phyloP scores from a whole-genome alignment of 2,113 vertebrate genomes.

The Leucosticte australis region DNA sequence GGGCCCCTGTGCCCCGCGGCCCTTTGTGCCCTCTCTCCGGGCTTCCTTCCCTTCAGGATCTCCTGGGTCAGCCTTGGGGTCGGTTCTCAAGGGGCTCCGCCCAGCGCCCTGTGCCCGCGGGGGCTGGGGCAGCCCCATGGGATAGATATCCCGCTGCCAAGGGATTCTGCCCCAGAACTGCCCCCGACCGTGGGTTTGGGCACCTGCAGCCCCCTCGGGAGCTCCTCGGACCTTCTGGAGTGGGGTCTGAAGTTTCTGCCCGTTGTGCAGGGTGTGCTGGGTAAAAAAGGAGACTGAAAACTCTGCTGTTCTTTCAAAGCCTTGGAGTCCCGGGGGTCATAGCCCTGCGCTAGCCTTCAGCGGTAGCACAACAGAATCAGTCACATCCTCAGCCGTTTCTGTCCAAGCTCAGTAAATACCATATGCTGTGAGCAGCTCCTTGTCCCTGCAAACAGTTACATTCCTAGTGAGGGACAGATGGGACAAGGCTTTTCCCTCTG shows the following conservation, averaged over 20 bases:
- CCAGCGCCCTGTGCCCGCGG: accelerated
- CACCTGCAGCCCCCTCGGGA: background rate
- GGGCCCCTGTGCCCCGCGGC: background rate
- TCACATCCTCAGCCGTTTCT: accelerated
- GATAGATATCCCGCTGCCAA: accelerated
- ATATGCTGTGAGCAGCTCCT: background rate
- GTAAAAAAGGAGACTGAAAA: too few relatives aligned
- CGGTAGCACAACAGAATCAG: background rate
- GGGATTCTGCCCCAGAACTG: background rate
- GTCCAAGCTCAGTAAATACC: background rate
- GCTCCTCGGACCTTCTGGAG: background rate
- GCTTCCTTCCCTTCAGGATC: too few relatives aligned
- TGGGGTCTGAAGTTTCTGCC: accelerated
- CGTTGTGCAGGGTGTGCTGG: background rate
- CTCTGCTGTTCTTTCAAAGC: background rate
- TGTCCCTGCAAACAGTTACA: accelerated
- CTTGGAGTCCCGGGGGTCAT: background rate
- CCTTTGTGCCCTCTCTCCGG: background rate
- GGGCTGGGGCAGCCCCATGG: background rate
- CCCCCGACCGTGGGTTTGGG: accelerated
- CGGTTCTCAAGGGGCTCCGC: accelerated
- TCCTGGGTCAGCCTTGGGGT: accelerated
- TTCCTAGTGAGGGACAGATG: background rate
- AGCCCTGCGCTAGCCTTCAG: background rate
- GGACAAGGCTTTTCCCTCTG: background rate